Conservation (phyloP, 2,797 vertebrate genomes). For the Philypnodon macrostomus region DNA sequence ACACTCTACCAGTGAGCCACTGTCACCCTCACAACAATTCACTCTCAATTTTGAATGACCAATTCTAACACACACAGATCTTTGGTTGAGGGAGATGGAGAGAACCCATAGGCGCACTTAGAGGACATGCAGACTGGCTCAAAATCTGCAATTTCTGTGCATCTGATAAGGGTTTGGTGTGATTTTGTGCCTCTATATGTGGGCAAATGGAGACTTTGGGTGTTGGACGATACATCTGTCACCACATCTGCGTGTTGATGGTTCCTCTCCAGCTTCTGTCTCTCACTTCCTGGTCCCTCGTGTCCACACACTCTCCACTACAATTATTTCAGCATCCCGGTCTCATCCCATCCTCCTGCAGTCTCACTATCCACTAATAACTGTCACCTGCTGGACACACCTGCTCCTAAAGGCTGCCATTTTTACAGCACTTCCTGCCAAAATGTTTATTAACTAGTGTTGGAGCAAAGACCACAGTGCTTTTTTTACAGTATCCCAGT, state of each 20-base stretch:
- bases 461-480: too few relatives aligned
- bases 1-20: too few relatives aligned
- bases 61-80: too few relatives aligned
- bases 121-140: slow-evolving; percentile 3
- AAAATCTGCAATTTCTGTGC: slow-evolving; percentile 2
- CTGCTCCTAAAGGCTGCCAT: background rate
- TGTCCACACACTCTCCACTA: background rate
- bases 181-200: background rate
- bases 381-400: slow-evolving; percentile 1
- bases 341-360: background rate
- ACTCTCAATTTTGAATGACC: too few relatives aligned
- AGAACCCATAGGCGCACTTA: too few relatives aligned
- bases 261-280: background rate
- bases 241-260: background rate
- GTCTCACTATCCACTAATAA: background rate
- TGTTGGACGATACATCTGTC: slow-evolving; percentile 1
- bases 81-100: too few relatives aligned
- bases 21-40: too few relatives aligned
- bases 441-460: background rate
- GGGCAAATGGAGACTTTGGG: background rate
- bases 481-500: too few relatives aligned
- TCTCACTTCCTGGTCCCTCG: background rate
- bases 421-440: background rate
- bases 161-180: background rate
- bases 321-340: background rate